A percentile compares a stretch with the other conserved stretches of the same genome.
These are phyloP conservation scores for Pseudocheirus occidentalis DNA, from an alignment of 2,797 vertebrate species.

Conservation along the genomic window DNA sequence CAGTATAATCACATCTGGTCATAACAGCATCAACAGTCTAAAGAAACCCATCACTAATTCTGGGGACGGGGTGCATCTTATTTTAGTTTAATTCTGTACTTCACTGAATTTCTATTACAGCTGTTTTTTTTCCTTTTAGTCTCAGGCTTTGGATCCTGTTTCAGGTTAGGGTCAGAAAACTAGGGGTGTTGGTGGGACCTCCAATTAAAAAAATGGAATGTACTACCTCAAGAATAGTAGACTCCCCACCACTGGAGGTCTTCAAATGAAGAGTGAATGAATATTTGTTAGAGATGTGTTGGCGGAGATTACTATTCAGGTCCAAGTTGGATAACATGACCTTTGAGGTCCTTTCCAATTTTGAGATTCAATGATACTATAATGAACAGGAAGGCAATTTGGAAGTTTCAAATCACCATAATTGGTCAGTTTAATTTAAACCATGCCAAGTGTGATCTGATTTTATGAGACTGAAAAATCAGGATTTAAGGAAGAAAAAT, in stretches of 20 bases:
- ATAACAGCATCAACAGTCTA: not conserved
- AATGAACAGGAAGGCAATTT: not conserved
- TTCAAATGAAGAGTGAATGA: not conserved
- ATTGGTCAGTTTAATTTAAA: slow-evolving; percentile 12
- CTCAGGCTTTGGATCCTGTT: not conserved
- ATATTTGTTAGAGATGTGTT: not conserved
- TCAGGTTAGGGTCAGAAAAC: slow-evolving; percentile 31
- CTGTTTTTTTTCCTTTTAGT: slow-evolving; percentile 8
- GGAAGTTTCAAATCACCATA: not conserved
- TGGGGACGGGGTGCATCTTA: not conserved
- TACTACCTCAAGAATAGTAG: not conserved
- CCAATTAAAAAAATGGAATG: not conserved
- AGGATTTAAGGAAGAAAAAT: slow-evolving; percentile 23
- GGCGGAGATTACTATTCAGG: not conserved
- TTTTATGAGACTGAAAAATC: not conserved
- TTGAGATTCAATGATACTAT: not conserved
- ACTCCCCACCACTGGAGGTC: not conserved
- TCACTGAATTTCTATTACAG: slow-evolving; percentile 32
- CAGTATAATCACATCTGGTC: not conserved
- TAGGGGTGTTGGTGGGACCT: not conserved
- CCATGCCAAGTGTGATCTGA: not conserved
- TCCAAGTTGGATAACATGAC: not conserved
- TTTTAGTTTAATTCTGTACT: slow-evolving; percentile 34
- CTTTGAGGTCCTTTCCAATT: not conserved
- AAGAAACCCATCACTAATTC: not conserved